phyloP scores from a whole-genome alignment of 2,888 invertebrate species.

The Microctonus brassicae region DNA sequence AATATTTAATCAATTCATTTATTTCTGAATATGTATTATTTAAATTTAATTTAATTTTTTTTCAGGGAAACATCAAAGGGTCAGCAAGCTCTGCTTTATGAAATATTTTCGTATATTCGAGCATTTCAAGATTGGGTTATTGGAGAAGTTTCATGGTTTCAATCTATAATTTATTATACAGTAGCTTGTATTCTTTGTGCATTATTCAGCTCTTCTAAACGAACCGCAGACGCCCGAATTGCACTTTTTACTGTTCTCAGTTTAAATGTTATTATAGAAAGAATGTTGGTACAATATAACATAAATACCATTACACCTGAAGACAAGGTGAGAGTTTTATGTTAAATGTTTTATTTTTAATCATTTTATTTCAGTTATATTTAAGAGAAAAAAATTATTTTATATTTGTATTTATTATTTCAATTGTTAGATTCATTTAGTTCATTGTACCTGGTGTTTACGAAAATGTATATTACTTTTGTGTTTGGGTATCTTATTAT shows the following conservation, averaged over 20 bases:
- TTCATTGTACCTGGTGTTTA: conserved; percentile 55
- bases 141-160: conserved; percentile 76
- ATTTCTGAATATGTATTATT: no score
- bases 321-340: conserved; percentile 51
- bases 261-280: conserved; percentile 71
- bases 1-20: neutral
- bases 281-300: conserved; percentile 65
- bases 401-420: neutral
- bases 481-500: conserved; percentile 56
- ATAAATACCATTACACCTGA: conserved; percentile 46
- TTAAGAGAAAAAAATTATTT: neutral
- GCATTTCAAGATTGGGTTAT: conserved; percentile 75
- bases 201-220: conserved; percentile 73
- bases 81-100: conserved; percentile 73
- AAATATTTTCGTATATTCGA: conserved; percentile 72
- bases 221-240: conserved; percentile 73
- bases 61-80: conserved; percentile 71
- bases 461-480: conserved; percentile 56
- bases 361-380: neutral
- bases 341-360: neutral
- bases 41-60: neutral
- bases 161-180: conserved; percentile 75
- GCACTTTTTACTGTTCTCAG: conserved; percentile 72
- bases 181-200: conserved; percentile 71
- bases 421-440: conserved; percentile 47